Evolutionary conservation across 1,140 invertebrate genomes (phyloP), one percentile per base, ranked within the genome.

Genomic region (Lanistes nyassanus): DNA sequence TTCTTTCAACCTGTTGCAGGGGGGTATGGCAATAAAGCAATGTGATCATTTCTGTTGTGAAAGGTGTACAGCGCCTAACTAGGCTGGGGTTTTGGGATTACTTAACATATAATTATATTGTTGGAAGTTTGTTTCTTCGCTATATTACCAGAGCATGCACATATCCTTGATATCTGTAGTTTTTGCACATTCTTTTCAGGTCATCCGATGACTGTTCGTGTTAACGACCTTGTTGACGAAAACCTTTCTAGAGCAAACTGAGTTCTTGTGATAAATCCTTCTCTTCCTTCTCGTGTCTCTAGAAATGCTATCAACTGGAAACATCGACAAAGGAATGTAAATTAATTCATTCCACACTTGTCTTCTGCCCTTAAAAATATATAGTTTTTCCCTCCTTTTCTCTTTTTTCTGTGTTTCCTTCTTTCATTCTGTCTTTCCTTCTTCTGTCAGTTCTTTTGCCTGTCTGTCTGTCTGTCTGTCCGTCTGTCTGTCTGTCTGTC

Each of bases 391-490:
- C 62, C 29, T 16, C 62, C 31, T 34, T 34, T 36, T 34, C 11
- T 34, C 64, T 66, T 36, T 66, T 13, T 36, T 66, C n/a, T 34
- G 26, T 66, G 21, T 64, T 11, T 64, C 60, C 29, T 26, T 64
- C 60, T 64, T 26, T 64, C 16, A 16, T 26, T 64, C 60, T 64
- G 21, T 64, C 60, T 66, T 36, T 13, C n/a, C 37, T 36, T 69
- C 5, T n/a, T 69, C 66, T 42, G 16, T 69, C 66, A 42, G 16
- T 69, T 39, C 47, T 7, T 69, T 39, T 69, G 16, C 47, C 66
- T 69, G 3, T 69, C 67, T 47, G 11, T 69, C 67, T 69, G 36
- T 69, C 67, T 69, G 36, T 69, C 67, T 69, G 26, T 69, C 47
- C 37, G 34, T 69, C 47, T 69, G 36, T 69, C 47, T 69, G 31